Conservation (phyloP, 1,140 invertebrate genomes). For the Neodiprion virginianus region DNA sequence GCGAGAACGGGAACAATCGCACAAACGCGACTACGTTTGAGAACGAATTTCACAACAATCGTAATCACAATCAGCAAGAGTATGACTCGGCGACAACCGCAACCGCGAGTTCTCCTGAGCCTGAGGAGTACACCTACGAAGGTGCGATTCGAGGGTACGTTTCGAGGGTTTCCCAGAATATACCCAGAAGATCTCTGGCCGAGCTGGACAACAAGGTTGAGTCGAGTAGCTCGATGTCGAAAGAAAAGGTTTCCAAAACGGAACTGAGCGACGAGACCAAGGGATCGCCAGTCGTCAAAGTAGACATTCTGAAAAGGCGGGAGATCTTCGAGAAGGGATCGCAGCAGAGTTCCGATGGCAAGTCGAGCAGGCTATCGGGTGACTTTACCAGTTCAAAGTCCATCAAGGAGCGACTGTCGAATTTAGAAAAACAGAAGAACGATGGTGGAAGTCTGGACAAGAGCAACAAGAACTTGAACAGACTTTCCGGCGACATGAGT, state of each 20-base stretch:
- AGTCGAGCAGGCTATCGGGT: conserved; percentile 58
- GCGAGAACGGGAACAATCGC: conserved; percentile 49
- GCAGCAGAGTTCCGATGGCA: conserved; percentile 42
- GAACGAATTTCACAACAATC: conserved; percentile 36
- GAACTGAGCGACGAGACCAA: conserved; percentile 59
- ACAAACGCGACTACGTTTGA: conserved; percentile 34
- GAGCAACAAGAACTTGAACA: conserved; percentile 44
- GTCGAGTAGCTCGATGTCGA: conserved; percentile 38
- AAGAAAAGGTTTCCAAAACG: conserved; percentile 43
- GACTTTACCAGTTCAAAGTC: conserved; percentile 70
- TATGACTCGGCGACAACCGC: conserved; percentile 69
- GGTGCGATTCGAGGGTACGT: conserved; percentile 85
- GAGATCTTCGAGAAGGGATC: conserved; percentile 78
- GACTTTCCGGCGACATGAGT: conserved; percentile 68
- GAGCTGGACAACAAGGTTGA: conserved; percentile 52
- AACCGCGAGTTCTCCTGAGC: conserved; percentile 68
- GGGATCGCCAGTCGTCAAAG: conserved; percentile 70
- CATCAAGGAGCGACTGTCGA: conserved; percentile 74
- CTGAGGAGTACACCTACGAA: conserved; percentile 85
- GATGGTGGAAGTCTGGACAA: conserved; percentile 43
- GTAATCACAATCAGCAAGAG: conserved; percentile 48
- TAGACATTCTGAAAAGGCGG: conserved; percentile 81
- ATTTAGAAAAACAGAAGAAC: conserved; percentile 66
- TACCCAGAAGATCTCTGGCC: conserved; percentile 49
- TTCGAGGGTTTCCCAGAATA: conserved; percentile 71